These are phyloP conservation scores for Philaethria dido DNA, from an alignment of 2,888 invertebrate genomes.

Conservation along the genomic window DNA sequence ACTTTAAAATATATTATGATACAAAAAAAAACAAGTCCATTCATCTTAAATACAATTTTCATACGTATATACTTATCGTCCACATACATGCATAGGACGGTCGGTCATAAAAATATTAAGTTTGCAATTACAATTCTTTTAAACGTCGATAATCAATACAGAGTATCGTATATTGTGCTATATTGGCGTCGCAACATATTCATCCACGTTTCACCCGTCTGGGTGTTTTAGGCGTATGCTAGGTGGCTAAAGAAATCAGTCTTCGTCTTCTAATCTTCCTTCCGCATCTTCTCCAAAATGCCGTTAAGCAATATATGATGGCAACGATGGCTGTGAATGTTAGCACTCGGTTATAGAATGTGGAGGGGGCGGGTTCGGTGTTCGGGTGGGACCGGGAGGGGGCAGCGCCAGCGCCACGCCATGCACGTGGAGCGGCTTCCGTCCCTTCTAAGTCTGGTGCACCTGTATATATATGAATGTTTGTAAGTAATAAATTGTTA, in stretches of 20 bases:
- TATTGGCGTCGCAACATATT: neutral
- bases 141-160: neutral
- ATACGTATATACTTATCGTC: neutral
- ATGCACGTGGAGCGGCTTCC: constrained; percentile 80
- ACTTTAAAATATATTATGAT: neutral
- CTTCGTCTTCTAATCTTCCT: constrained; percentile 65
- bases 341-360: constrained; percentile 53
- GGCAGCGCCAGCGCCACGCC: constrained; percentile 79
- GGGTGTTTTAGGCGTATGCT: constrained; percentile 50
- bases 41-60: neutral
- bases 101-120: constrained; percentile 3
- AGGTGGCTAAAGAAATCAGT: constrained; percentile 69
- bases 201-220: constrained; percentile 26
- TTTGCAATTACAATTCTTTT: neutral
- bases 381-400: constrained; percentile 54
- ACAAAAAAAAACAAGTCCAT: neutral
- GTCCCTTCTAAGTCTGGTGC: constrained; percentile 75
- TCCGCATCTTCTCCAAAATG: constrained; percentile 67
- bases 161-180: neutral
- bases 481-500: neutral
- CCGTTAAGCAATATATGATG: constrained; percentile 57
- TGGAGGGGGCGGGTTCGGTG: constrained; percentile 52
- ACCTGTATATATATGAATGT: constrained; percentile 56
- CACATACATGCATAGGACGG: neutral
- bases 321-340: constrained; percentile 56